phyloP scores from a whole-genome alignment of 1,140 invertebrate species.

The Pseudomyrmex flavicornis region DNA sequence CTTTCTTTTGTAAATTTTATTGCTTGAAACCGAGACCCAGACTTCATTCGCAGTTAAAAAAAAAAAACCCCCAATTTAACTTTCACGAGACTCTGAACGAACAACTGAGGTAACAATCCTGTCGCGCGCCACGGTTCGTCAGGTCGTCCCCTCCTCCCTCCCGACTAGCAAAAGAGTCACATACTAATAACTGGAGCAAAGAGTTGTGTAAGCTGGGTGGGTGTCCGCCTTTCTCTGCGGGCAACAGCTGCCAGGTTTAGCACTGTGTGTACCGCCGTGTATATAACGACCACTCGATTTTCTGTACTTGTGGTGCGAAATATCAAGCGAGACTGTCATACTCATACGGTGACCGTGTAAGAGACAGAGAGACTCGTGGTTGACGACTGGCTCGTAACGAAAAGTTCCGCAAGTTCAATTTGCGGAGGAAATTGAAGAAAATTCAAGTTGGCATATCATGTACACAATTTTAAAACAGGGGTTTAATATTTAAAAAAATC shows the following conservation, averaged over 20 bases:
- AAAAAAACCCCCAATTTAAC: not conserved
- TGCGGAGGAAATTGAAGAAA: not conserved
- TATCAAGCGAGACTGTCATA: constrained; percentile 8
- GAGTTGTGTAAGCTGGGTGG: constrained; percentile 71
- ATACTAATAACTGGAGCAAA: constrained; percentile 74
- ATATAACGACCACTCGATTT: constrained; percentile 53
- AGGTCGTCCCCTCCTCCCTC: constrained; percentile 16
- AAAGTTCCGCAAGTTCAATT: not conserved
- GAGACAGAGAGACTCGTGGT: too few relatives aligned
- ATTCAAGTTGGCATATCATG: not conserved
- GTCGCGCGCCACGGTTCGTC: constrained; percentile 60
- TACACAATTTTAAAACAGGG: not conserved
- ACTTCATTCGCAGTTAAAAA: too few relatives aligned
- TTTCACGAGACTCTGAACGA: too few relatives aligned
- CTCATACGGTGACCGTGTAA: not conserved
- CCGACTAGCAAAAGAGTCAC: constrained; percentile 55
- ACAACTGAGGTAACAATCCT: constrained; percentile 17
- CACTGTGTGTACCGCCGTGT: constrained; percentile 18
- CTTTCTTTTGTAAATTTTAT: constrained; percentile 10
- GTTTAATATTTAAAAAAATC: not conserved
- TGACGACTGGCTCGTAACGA: not conserved
- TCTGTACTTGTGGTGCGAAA: constrained; percentile 6
- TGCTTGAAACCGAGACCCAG: not conserved
- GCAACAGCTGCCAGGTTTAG: constrained; percentile 56
- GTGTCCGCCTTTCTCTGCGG: constrained; percentile 72